These are phyloP conservation scores for Malurus splendens DNA, from an alignment of 2,797 vertebrate species.

Conservation along the genomic window DNA sequence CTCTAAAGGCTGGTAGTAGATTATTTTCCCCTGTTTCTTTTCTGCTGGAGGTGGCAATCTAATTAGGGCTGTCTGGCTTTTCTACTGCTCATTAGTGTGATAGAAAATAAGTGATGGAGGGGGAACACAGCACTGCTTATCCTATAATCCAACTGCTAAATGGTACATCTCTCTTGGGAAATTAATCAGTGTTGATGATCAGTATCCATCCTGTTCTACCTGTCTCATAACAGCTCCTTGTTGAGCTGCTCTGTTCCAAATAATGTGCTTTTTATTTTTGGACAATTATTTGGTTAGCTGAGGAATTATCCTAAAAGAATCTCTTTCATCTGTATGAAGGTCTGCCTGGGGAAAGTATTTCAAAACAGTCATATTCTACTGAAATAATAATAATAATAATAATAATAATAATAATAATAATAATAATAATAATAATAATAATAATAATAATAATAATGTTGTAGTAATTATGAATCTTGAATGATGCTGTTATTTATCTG, in stretches of 20 bases:
- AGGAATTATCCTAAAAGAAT: neutral
- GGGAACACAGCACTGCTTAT: neutral
- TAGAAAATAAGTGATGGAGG: neutral
- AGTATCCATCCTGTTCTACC: neutral
- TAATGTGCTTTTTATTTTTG: neutral
- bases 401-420: no score
- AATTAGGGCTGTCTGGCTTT: neutral
- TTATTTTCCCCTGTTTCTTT: neutral
- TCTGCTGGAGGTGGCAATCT: neutral
- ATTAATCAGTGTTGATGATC: fast-evolving
- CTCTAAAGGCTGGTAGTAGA: neutral
- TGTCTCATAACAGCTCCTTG: neutral
- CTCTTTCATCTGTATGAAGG: neutral
- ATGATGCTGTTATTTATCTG: neutral
- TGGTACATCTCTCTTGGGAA: neutral
- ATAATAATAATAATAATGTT: no score
- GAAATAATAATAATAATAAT: neutral
- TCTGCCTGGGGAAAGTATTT: neutral
- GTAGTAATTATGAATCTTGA: neutral
- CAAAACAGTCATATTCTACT: neutral
- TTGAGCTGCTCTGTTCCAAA: neutral
- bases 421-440: no score
- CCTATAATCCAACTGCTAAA: neutral
- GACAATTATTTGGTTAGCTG: neutral
- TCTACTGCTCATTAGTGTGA: neutral